Percentiles rank a stretch among this genome's conserved stretches.
Conservation (phyloP, 2,888 invertebrate species). For the Spialia ferax region DNA sequence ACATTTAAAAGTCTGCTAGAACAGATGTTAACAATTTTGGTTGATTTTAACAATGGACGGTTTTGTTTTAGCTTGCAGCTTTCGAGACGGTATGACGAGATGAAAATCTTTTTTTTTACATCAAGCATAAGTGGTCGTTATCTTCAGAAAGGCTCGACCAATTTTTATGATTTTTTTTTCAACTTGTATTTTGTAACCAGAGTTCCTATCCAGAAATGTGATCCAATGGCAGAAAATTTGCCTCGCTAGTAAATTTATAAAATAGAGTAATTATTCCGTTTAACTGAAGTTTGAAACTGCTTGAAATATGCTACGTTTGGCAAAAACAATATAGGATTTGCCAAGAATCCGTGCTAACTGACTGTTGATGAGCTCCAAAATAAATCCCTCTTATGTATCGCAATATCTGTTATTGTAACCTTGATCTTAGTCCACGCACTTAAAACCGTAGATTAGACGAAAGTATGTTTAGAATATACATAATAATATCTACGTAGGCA, state of each 20-base stretch:
- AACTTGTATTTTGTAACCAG: no score
- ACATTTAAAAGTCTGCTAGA: not conserved
- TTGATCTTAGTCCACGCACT: conserved; percentile 26
- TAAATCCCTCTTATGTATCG: conserved; percentile 20
- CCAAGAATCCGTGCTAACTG: conserved; percentile 48
- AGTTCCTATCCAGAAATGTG: no score
- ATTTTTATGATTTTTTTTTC: no score
- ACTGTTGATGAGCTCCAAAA: conserved; percentile 41
- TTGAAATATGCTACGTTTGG: conserved; percentile 53
- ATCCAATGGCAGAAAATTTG: no score
- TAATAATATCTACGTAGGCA: no score
- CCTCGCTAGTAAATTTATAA: no score
- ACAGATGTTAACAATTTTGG: conserved; percentile 11
- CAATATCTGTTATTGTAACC: conserved; percentile 8
- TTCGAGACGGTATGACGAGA: not conserved
- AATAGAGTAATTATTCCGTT: not conserved
- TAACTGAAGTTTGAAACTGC: conserved; percentile 23
- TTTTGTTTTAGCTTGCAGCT: not conserved
- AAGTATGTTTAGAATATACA: no score
- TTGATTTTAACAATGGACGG: no score
- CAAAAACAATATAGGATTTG: conserved; percentile 55
- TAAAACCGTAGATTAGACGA: not conserved
- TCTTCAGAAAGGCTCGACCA: no score
- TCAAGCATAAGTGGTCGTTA: no score
- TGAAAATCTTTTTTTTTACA: no score